Percentiles rank a stretch among this genome's conserved stretches.
phyloP scores from a whole-genome alignment of 2,888 invertebrate species.

The Folsomia manolachei region DNA sequence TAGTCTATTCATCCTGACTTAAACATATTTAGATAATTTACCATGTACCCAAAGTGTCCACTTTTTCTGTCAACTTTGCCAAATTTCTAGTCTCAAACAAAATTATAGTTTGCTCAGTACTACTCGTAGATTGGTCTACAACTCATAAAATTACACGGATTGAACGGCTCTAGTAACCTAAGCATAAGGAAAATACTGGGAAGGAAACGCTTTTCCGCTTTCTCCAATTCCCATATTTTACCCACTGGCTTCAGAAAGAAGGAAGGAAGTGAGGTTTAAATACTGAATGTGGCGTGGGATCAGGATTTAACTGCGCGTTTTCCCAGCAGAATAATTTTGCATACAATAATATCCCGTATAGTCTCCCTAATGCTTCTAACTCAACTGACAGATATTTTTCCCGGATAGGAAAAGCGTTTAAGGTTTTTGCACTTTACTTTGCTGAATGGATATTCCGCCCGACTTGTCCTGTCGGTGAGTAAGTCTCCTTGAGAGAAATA shows the following conservation, averaged over 20 bases:
- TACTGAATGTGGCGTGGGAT: conserved; percentile 9
- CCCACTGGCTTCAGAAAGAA: background rate
- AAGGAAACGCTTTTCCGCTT: no score
- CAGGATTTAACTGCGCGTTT: conserved; percentile 1
- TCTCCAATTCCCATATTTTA: conserved; percentile 3
- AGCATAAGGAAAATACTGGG: no score
- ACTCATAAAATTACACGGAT: background rate
- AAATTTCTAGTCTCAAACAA: background rate
- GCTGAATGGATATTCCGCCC: background rate
- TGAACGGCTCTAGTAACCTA: no score
- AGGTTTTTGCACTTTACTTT: background rate
- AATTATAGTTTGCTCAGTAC: background rate
- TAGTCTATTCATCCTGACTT: no score
- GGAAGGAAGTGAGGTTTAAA: conserved; percentile 16
- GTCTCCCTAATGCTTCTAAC: background rate
- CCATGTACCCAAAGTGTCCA: background rate
- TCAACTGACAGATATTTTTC: no score
- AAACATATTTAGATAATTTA: background rate
- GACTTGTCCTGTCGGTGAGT: conserved; percentile 12
- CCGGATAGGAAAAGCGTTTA: background rate
- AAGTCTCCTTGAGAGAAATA: conserved; percentile 17
- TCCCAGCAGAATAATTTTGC: conserved; percentile 16
- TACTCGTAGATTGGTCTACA: background rate
- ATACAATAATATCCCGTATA: conserved; percentile 1
- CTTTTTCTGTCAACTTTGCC: background rate